Conservation (phyloP, 2,113 vertebrate species). For the Corythornis madagascariensis region DNA sequence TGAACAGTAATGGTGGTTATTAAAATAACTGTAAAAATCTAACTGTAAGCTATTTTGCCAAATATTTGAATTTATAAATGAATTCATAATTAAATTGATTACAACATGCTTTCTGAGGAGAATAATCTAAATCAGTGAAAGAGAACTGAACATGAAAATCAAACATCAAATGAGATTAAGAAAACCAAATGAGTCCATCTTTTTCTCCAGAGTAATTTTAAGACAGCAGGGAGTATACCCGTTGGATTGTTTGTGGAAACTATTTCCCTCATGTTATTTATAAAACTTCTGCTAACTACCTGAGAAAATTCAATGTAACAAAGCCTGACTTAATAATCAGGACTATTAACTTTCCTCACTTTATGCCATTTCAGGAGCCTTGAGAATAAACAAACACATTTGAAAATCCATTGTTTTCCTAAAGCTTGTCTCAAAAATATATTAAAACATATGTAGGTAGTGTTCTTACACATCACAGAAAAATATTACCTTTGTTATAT, state of each 20-base stretch:
- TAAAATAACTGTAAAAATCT: neutral
- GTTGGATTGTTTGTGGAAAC: neutral
- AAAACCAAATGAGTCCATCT: neutral
- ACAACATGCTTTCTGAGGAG: neutral
- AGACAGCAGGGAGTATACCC: neutral
- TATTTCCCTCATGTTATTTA: neutral
- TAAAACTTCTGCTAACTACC: slow-evolving; percentile 25
- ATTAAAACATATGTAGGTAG: neutral
- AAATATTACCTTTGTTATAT: neutral
- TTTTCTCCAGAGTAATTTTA: neutral
- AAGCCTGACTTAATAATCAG: slow-evolving; percentile 11
- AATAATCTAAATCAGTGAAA: neutral
- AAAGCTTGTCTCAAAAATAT: neutral
- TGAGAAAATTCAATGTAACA: neutral
- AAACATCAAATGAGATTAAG: neutral
- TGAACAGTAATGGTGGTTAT: neutral
- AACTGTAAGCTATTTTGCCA: neutral
- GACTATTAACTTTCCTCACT: neutral
- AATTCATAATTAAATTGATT: neutral
- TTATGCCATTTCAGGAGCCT: neutral
- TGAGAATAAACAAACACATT: neutral
- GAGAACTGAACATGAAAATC: neutral
- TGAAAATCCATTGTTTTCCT: neutral
- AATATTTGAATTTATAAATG: neutral
- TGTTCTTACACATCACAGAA: neutral